Percentiles rank a stretch among this genome's conserved stretches.
These are phyloP conservation scores for Cinclus cinclus DNA, from an alignment of 2,113 vertebrate genomes.

Conservation along the genomic window DNA sequence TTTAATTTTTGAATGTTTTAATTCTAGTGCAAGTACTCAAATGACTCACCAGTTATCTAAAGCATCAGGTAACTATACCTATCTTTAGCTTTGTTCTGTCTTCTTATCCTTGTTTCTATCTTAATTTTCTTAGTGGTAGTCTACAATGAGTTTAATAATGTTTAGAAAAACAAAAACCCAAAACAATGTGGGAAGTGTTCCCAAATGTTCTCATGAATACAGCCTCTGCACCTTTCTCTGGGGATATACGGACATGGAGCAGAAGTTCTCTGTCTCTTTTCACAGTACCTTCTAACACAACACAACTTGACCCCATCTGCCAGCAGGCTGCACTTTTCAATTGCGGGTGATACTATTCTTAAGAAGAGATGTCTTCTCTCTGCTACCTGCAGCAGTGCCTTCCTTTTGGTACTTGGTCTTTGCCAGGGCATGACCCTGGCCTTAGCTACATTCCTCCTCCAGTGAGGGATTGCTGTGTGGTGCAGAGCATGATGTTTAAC, in stretches of 20 bases:
- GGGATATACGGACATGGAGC: neutral
- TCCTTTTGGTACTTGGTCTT: neutral
- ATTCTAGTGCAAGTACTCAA: neutral
- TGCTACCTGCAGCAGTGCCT: neutral
- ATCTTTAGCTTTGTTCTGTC: conserved; percentile 25
- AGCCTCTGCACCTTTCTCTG: neutral
- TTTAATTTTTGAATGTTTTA: conserved; percentile 26
- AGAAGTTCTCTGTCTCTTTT: neutral
- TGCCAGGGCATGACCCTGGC: neutral
- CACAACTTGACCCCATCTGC: neutral
- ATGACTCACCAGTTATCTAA: conserved; percentile 32
- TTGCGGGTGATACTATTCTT: neutral
- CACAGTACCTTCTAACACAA: neutral
- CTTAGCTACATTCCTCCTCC: neutral
- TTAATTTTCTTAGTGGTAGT: conserved; percentile 8
- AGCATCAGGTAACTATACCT: conserved; percentile 41
- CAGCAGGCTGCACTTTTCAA: neutral
- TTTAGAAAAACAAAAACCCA: conserved; percentile 8
- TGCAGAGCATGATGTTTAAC: neutral
- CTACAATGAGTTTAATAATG: conserved; percentile 1
- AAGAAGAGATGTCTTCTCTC: neutral
- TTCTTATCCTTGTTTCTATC: conserved; percentile 28
- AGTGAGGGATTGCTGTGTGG: neutral
- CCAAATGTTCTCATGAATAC: neutral
- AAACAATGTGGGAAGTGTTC: neutral